A percentile compares a stretch with the other conserved stretches of the same genome.
These are phyloP conservation scores for Aleiodes sp. DNA, from an alignment of 1,140 invertebrate species.

Conservation along the genomic window DNA sequence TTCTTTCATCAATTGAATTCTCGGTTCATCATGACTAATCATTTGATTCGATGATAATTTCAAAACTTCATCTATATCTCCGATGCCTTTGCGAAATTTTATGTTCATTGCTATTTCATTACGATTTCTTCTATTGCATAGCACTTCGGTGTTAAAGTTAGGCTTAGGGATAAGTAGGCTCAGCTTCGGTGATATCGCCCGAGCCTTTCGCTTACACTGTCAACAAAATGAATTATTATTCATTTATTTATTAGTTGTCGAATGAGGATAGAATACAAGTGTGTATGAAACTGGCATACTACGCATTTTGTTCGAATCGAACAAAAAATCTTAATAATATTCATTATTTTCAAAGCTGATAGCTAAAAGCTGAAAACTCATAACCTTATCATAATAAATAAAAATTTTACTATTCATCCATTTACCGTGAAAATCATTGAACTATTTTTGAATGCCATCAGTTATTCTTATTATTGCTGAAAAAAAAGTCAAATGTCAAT, in stretches of 20 bases:
- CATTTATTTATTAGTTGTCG: background rate
- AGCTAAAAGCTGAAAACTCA: too few relatives aligned
- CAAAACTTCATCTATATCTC: constrained; percentile 74
- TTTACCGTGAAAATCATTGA: too few relatives aligned
- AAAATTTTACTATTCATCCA: too few relatives aligned
- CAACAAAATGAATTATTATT: background rate
- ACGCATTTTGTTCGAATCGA: too few relatives aligned
- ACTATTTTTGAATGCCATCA: too few relatives aligned
- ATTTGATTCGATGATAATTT: constrained; percentile 55
- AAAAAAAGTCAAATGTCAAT: too few relatives aligned
- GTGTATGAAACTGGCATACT: background rate
- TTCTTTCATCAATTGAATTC: constrained; percentile 67
- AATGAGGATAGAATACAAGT: background rate
- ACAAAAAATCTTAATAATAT: too few relatives aligned
- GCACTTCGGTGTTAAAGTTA: constrained; percentile 71
- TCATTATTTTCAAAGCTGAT: too few relatives aligned
- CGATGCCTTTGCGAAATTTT: constrained; percentile 72
- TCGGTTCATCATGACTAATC: constrained; percentile 57
- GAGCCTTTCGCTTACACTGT: background rate
- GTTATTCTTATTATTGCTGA: too few relatives aligned
- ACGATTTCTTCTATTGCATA: constrained; percentile 71
- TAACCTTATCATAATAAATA: too few relatives aligned
- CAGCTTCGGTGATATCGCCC: constrained; percentile 18
- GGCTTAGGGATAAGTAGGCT: constrained; percentile 58
- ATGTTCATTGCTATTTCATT: constrained; percentile 74